phyloP scores from a whole-genome alignment of 2,888 invertebrate genomes.

The Cantharis rustica region DNA sequence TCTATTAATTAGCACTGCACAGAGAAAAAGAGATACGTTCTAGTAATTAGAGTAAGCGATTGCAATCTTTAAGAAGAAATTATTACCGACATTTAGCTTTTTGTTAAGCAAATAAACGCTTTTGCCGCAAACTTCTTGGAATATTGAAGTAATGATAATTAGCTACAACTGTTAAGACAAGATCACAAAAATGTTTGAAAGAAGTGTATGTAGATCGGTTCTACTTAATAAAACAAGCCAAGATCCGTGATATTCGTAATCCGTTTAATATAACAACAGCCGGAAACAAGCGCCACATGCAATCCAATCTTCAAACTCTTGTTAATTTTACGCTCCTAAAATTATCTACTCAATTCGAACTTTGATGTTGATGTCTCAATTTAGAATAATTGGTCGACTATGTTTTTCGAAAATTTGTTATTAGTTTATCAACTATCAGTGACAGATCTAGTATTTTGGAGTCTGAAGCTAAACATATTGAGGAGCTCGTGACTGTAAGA shows the following conservation, averaged over 20 bases:
- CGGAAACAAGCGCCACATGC: slow-evolving; percentile 27
- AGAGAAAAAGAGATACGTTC: slow-evolving; percentile 22
- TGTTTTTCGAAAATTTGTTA: background rate
- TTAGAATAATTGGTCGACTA: background rate
- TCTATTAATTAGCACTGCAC: slow-evolving; percentile 29
- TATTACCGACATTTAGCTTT: slow-evolving; percentile 31
- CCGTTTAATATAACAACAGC: slow-evolving; percentile 24
- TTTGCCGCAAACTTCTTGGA: slow-evolving; percentile 29
- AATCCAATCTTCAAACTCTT: slow-evolving; percentile 8
- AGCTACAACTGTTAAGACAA: slow-evolving; percentile 23
- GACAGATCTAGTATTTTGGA: too few relatives aligned
- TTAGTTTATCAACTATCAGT: background rate
- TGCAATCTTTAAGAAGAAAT: slow-evolving; percentile 30
- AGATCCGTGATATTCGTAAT: slow-evolving; percentile 21
- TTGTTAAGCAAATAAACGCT: slow-evolving; percentile 29
- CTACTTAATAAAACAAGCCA: slow-evolving; percentile 15
- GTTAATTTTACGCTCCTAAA: background rate
- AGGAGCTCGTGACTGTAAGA: too few relatives aligned
- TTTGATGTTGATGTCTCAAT: background rate
- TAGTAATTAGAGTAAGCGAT: slow-evolving; percentile 32
- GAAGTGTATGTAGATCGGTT: slow-evolving; percentile 7
- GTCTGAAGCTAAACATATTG: too few relatives aligned
- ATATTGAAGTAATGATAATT: slow-evolving; percentile 28
- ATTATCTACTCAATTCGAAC: background rate
- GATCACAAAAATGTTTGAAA: slow-evolving; percentile 4